A percentile compares a stretch with the other conserved stretches of the same genome.
Evolutionary conservation across 2,113 vertebrate species (phyloP).

Genomic region (Sapayoa aenigma): DNA sequence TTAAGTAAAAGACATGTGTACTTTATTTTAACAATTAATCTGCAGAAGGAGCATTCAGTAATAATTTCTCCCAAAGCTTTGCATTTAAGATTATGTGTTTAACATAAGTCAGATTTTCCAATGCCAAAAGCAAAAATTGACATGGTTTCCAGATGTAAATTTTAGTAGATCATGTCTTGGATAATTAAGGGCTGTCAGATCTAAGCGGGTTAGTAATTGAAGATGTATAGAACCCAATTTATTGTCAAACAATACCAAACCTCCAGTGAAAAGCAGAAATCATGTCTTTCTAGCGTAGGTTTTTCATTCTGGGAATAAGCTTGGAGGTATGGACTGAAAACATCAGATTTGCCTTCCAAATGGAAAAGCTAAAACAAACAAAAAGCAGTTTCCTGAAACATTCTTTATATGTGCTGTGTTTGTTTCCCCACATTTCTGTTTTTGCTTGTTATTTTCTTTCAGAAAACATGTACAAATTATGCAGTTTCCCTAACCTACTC

Average conservation of each 20-base stretch:
- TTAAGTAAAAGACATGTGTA: constrained; percentile 9
- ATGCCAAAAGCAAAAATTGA: constrained; percentile 53
- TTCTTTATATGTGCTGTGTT: background rate
- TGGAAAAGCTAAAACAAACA: background rate
- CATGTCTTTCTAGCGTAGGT: background rate
- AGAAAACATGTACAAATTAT: background rate
- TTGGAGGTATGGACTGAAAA: constrained; percentile 5
- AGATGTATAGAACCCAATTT: constrained; percentile 47
- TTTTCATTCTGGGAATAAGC: constrained; percentile 1
- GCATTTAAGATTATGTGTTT: constrained; percentile 36
- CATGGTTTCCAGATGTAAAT: constrained; percentile 69
- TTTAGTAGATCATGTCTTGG: constrained; percentile 53
- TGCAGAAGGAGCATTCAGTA: background rate
- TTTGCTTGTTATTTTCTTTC: constrained; percentile 13
- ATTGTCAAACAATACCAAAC: constrained; percentile 58
- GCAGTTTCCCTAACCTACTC: background rate
- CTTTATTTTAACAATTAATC: constrained; percentile 27
- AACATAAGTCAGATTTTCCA: constrained; percentile 50
- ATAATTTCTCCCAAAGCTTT: constrained; percentile 34
- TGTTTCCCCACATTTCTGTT: background rate
- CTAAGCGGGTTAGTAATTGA: constrained; percentile 48
- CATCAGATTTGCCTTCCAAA: constrained; percentile 11
- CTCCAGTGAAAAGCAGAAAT: constrained; percentile 40
- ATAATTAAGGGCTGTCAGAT: constrained; percentile 69
- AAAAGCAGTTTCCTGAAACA: background rate